Evolutionary conservation across 2,113 vertebrate genomes (phyloP), one percentile per base, ranked within the genome.

Genomic region (Lampris incognitus): DNA sequence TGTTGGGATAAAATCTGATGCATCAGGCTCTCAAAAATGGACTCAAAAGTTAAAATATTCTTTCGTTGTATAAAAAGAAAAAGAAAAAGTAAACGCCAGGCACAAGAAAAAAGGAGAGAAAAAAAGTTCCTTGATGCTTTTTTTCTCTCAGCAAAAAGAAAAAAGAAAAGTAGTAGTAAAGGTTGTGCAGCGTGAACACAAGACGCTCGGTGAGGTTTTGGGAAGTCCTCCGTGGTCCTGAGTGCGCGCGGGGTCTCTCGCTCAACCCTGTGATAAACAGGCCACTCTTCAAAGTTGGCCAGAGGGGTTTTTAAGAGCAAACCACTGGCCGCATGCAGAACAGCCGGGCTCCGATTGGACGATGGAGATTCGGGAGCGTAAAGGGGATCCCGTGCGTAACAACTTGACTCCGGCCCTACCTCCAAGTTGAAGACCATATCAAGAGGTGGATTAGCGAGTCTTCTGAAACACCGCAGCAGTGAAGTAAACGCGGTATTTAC

Each of bases 301-400:
- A 77, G 6, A 57, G 24, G 61, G 70, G 49, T 10, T 78, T 82
- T 66, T 66, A 36, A 81, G 73, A 66, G 76, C 76, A 82, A 71
- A 71, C 42, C 1, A 65, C 50, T 39, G 56, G 73, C 58, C 55
- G 77, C 82, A 11, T 62, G 60, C 69, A 77, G 70, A 36, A 72
- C 1, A 58, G 77, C 79, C 1, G 69, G 3, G 41, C 82, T 89
- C 77, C 92, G 85, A 94, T 94, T 93, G 91, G 92, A 82, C 67
- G 61, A 77, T 1, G 39, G 3, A 5, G 52, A 79, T 81, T 85
- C 66, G 70, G 66, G 60, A 41, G 41, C 80, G 37, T 75, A 40
- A 7, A 46, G 58, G 62, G 7, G 24, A 52, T 59, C 69, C 10
- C 11, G 69, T 55, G 58, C 8, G 6, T 50, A 13, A 9, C 49